Evolutionary conservation across 92 coral and sea anemone species (phyloP).

Genomic region (Heliopora coerulea): DNA sequence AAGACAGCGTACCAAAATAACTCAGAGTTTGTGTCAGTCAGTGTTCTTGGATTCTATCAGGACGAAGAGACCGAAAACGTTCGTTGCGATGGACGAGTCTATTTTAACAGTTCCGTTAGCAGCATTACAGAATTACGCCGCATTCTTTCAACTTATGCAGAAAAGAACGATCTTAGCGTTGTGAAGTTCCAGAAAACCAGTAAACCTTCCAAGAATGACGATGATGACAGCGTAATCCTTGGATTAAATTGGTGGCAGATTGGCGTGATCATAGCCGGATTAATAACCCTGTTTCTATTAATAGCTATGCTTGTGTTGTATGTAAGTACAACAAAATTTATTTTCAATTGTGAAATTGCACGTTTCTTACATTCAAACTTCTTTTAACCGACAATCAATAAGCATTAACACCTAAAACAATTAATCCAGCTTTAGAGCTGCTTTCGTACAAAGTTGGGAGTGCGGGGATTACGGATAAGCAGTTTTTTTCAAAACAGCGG

Average conservation of each 20-base stretch:
- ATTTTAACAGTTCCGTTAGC: neutral
- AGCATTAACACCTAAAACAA: too few relatives aligned
- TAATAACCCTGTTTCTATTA: neutral
- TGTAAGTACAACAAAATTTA: conserved; percentile 19
- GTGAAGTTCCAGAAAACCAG: neutral
- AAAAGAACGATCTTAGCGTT: neutral
- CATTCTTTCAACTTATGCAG: conserved; percentile 3
- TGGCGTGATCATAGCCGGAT: conserved; percentile 31
- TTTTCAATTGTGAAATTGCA: too few relatives aligned
- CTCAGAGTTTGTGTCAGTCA: neutral
- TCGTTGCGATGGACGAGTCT: conserved; percentile 1
- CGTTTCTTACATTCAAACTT: too few relatives aligned
- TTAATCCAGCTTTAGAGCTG: too few relatives aligned
- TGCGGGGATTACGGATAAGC: too few relatives aligned
- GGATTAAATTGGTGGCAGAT: conserved; percentile 40
- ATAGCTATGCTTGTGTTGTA: conserved; percentile 8
- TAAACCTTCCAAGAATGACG: neutral
- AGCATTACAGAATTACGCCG: neutral
- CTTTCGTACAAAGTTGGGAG: too few relatives aligned
- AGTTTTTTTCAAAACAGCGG: too few relatives aligned
- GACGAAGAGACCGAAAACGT: conserved; percentile 1
- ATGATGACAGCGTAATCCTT: conserved; percentile 25
- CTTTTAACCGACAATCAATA: too few relatives aligned
- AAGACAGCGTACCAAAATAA: neutral
- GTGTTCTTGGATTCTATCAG: neutral